phyloP scores from a whole-genome alignment of 2,113 vertebrate species.

The Leiothrix lutea region DNA sequence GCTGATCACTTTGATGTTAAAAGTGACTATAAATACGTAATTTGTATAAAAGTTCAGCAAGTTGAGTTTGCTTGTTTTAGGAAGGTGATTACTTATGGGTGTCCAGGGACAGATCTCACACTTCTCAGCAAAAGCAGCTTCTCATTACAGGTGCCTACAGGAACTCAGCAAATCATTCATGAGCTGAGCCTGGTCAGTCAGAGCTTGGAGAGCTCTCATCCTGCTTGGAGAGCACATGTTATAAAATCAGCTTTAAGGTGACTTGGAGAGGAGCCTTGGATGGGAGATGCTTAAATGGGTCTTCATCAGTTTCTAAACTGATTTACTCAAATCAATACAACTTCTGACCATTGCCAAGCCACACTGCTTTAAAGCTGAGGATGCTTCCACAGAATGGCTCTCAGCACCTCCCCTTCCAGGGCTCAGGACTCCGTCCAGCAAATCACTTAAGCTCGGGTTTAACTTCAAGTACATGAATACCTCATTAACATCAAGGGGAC shows the following conservation, averaged over 20 bases:
- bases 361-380: neutral
- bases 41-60: neutral
- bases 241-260: neutral
- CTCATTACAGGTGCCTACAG: neutral
- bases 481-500: slow-evolving; percentile 31
- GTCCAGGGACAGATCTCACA: neutral
- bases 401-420: neutral
- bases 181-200: neutral
- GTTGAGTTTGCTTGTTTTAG: neutral
- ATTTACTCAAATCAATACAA: neutral
- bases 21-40: neutral
- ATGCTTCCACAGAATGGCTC: neutral
- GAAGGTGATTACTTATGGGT: neutral
- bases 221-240: neutral
- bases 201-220: neutral
- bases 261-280: neutral
- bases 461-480: slow-evolving; percentile 20
- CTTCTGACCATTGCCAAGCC: neutral
- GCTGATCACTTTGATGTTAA: neutral
- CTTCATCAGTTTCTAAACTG: slow-evolving; percentile 18
- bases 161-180: neutral
- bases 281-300: neutral
- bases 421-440: neutral
- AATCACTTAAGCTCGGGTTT: slow-evolving; percentile 26
- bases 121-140: neutral